Percentiles rank a stretch among this genome's conserved stretches.
Evolutionary conservation across 2,888 invertebrate species (phyloP).

Genomic region (Drosophila hamatofila): DNA sequence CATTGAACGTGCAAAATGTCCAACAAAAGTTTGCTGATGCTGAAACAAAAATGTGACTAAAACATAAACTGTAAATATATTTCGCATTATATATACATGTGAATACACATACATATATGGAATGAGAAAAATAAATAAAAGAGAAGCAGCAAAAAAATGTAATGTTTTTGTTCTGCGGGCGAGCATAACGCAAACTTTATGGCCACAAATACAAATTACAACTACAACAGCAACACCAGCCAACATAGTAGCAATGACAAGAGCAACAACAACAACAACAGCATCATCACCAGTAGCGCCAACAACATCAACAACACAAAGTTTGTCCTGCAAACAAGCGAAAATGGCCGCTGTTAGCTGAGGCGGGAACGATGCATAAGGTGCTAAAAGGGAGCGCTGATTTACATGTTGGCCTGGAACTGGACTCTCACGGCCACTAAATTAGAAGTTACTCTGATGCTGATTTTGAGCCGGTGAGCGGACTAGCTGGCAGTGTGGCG

Average conservation of each 20-base stretch:
- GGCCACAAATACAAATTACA: slow-evolving; percentile 76
- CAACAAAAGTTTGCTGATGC: slow-evolving; percentile 49
- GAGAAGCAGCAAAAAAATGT: slow-evolving; percentile 21
- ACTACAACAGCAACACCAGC: slow-evolving; percentile 39
- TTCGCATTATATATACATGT: slow-evolving; percentile 18
- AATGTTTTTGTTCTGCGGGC: slow-evolving; percentile 59
- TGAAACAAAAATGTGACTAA: slow-evolving; percentile 59
- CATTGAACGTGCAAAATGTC: slow-evolving; percentile 41
- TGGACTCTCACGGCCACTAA: slow-evolving; percentile 76
- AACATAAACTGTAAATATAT: slow-evolving; percentile 64
- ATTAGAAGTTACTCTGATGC: slow-evolving; percentile 81
- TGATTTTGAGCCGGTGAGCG: slow-evolving; percentile 60
- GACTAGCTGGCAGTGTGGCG: neutral
- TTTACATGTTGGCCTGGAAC: slow-evolving; percentile 71
- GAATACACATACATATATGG: neutral
- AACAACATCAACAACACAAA: slow-evolving; percentile 55
- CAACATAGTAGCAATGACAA: slow-evolving; percentile 32
- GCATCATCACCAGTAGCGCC: slow-evolving; percentile 28
- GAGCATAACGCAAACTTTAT: slow-evolving; percentile 65
- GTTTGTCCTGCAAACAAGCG: slow-evolving; percentile 67
- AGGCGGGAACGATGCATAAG: slow-evolving; percentile 32
- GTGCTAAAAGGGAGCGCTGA: slow-evolving; percentile 70
- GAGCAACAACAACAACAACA: slow-evolving; percentile 36
- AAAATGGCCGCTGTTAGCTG: slow-evolving; percentile 23
- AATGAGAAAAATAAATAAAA: slow-evolving; percentile 20